A percentile compares a stretch with the other conserved stretches of the same genome.
Evolutionary conservation across 2,113 vertebrate genomes (phyloP).

Genomic region (Lagenorhynchus albirostris): DNA sequence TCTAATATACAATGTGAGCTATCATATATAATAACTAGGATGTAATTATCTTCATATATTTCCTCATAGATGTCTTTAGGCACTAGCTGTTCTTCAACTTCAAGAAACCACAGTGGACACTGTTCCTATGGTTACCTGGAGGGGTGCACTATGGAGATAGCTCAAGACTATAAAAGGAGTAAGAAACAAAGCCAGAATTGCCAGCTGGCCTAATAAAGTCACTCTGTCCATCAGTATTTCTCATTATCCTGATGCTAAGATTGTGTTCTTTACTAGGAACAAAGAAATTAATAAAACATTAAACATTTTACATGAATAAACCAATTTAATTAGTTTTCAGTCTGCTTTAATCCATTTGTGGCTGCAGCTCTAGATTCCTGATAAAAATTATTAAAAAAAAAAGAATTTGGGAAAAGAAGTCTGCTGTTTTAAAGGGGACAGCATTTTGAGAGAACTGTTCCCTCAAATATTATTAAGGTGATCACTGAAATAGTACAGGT

Average conservation of each 20-base stretch:
- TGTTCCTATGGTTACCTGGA: slow-evolving; percentile 81
- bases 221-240: slow-evolving; percentile 51
- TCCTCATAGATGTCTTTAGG: slow-evolving; percentile 68
- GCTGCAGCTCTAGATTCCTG: slow-evolving; percentile 30
- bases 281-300: slow-evolving; percentile 67
- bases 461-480: not conserved
- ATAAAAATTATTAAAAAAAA: slow-evolving; percentile 62
- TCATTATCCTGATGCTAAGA: slow-evolving; percentile 26
- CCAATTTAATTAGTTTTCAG: slow-evolving; percentile 67
- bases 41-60: slow-evolving; percentile 75
- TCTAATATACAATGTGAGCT: slow-evolving; percentile 70
- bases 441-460: slow-evolving; percentile 30
- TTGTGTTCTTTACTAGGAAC: slow-evolving; percentile 48
- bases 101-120: slow-evolving; percentile 70
- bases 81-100: slow-evolving; percentile 67
- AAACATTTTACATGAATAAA: slow-evolving; percentile 63
- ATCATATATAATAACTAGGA: slow-evolving; percentile 76
- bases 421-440: slow-evolving; percentile 43
- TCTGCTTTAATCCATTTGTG: slow-evolving; percentile 56
- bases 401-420: slow-evolving; percentile 54
- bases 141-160: slow-evolving; percentile 31
- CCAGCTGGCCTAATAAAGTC: slow-evolving; percentile 46
- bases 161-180: slow-evolving; percentile 58
- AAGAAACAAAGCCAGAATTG: slow-evolving; percentile 60
- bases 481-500: not conserved